Percentiles rank a stretch among this genome's conserved stretches.
phyloP scores from a whole-genome alignment of 2,888 invertebrate genomes.

The Tromatobia lineatoria region DNA sequence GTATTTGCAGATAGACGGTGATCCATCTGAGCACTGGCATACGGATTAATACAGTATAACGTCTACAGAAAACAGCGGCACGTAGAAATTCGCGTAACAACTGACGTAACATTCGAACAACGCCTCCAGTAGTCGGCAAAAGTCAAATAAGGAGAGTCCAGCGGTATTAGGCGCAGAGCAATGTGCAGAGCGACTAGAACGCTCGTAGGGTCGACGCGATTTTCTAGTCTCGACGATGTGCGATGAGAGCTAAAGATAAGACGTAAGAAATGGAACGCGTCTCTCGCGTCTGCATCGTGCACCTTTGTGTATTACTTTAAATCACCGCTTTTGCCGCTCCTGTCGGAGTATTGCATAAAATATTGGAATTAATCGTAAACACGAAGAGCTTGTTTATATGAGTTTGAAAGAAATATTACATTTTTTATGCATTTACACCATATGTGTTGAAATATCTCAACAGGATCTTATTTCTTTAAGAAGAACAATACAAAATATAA shows the following conservation, averaged over 20 bases:
- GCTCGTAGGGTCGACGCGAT: slow-evolving; percentile 61
- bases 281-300: slow-evolving; percentile 49
- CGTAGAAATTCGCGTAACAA: slow-evolving; percentile 63
- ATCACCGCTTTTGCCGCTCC: slow-evolving; percentile 27
- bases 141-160: slow-evolving; percentile 70
- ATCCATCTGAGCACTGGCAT: slow-evolving; percentile 16
- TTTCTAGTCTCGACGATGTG: slow-evolving; percentile 61
- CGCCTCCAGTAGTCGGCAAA: slow-evolving; percentile 66
- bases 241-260: slow-evolving; percentile 71
- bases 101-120: slow-evolving; percentile 70
- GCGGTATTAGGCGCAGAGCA: slow-evolving; percentile 42
- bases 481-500: neutral
- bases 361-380: slow-evolving; percentile 25
- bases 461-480: neutral
- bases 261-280: slow-evolving; percentile 68
- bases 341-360: slow-evolving; percentile 12
- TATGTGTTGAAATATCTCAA: neutral
- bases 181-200: slow-evolving; percentile 32
- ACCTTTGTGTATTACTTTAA: slow-evolving; percentile 20
- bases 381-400: neutral
- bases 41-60: slow-evolving; percentile 11
- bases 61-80: slow-evolving; percentile 13
- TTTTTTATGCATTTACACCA: neutral
- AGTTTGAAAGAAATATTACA: slow-evolving; percentile 7
- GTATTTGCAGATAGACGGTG: neutral